Evolutionary conservation across 2,888 invertebrate species (phyloP), one percentile per base, ranked within the genome.

Genomic region (Limenitis camilla): DNA sequence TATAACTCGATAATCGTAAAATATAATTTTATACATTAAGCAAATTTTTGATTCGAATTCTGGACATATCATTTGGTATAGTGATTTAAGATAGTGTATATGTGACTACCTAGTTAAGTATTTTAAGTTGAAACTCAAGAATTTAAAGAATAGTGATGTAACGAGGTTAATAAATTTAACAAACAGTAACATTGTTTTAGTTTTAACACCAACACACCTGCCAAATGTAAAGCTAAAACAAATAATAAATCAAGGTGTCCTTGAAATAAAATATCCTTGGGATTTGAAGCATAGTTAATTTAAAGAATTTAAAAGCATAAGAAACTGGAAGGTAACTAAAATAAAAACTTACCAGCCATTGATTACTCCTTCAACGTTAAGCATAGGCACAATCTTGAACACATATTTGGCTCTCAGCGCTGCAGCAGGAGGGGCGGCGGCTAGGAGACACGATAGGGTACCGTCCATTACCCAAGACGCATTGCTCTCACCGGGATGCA

Each of bases 401-500:
- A 96, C 90, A 76, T 91, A 95, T 65, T 90, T 89, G 62, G 92
- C 89, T 8, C 94, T 86, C 1, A 94, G 83, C 10, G 89, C 88
- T 8, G 84, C 80, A 2, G 93, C 92, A 9, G 85, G 78, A 1
- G 82, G 67, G 6, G 90, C 81, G 67, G 88, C 85, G 27, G 90
- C 89, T 41, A 94, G 77, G 52, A 95, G 80, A 63, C 88, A 91
- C 49, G 90, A 88, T 49, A 95, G 79, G 0, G 92, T 92, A 5
- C 94, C 96, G 74, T 94, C 93, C 93, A 96, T 94, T 55, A 95
- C 92, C 95, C 95, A 96, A 0, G 94, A 94, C 6, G 95, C 90
- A 77, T 96, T 96, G 72, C 93, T 93, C 79, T 96, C 96, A 0
- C 95, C 95, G 1, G 96, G 96, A 84, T 96, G 96, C 6, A 96